Evolutionary conservation across 2,113 vertebrate genomes (phyloP), one percentile per base, ranked within the genome.

Genomic region (Acrocephalus kingi): DNA sequence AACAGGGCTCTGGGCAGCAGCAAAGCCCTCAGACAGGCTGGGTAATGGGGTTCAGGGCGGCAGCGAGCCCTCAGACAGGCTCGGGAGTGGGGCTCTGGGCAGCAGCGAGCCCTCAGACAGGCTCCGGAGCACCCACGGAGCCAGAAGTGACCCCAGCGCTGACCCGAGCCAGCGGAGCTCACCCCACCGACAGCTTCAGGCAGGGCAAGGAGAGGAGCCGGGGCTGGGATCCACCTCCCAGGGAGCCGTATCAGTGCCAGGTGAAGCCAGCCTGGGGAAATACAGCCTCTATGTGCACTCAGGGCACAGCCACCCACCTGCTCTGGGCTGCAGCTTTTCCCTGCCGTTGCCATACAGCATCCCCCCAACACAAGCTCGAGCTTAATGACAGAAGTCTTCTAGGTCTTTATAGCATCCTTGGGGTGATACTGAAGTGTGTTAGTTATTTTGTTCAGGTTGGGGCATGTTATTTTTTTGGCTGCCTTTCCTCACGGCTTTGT

Each of bases 231-330:
- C 10, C 74, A 1, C 2, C 10, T 7, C 23, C 9, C 49, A 1
- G 15, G 1, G 68, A 37, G 46, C 20, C 4, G 1, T 6, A 9
- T 7, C 10, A 2, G 23, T 3, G 27, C 25, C 15, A 2, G 27
- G 16, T 9, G n/a, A 18, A 52, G n/a, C 30, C 22, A 2, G 1
- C 1, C 5, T 2, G 68, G 49, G 28, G 68, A 33, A 1, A 8
- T 0, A 0, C 9, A 28, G 64, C 21, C 37, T 4, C 0, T 15
- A 0, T 6, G 15, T 1, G 41, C 21, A 0, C 66, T 37, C 14
- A 1, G 64, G 45, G 27, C 59, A 33, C 68, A 4, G 49, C 20
- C 25, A 8, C 41, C 17, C 15, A 0, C 13, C 15, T 7, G 30
- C 56, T 8, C 4, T 6, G 23, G 22, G 56, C 39, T 15, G 25